A percentile compares a stretch with the other conserved stretches of the same genome.
Evolutionary conservation across 2,113 vertebrate species (phyloP).

Genomic region (Opisthocomus hoazin): DNA sequence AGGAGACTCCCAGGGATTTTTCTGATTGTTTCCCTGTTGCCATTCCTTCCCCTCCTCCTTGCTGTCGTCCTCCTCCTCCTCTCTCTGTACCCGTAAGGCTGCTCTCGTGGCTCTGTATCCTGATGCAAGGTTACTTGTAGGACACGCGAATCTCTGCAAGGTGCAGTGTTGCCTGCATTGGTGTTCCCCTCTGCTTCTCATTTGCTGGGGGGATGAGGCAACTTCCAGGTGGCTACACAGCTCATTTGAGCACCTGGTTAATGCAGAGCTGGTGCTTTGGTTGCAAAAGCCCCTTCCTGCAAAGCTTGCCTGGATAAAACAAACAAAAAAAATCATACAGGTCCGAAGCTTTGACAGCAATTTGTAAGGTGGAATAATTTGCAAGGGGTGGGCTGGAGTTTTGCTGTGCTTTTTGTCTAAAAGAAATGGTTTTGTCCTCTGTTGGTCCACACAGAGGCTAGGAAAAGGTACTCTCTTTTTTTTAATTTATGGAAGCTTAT

Average conservation of each 20-base stretch:
- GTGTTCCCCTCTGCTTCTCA: not conserved
- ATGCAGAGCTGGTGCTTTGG: not conserved
- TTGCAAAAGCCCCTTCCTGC: not conserved
- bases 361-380: not conserved
- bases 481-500: not conserved
- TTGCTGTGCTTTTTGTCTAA: not conserved
- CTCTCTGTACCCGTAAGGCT: not conserved
- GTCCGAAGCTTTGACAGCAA: fast-evolving
- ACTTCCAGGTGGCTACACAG: not conserved
- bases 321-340: not conserved
- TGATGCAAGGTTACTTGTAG: slow-evolving; percentile 65
- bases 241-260: not conserved
- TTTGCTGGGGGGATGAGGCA: not conserved
- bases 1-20: not conserved
- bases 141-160: slow-evolving; percentile 8
- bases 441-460: not conserved
- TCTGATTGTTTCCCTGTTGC: not conserved
- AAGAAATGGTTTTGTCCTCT: not conserved
- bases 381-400: not conserved
- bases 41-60: not conserved
- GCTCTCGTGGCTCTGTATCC: not conserved
- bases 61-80: not conserved
- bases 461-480: not conserved
- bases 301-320: not conserved
- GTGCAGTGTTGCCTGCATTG: not conserved